A percentile compares a stretch with the other conserved stretches of the same genome.
phyloP scores from a whole-genome alignment of 2,888 invertebrate species.

The Napeogenes sylphis region DNA sequence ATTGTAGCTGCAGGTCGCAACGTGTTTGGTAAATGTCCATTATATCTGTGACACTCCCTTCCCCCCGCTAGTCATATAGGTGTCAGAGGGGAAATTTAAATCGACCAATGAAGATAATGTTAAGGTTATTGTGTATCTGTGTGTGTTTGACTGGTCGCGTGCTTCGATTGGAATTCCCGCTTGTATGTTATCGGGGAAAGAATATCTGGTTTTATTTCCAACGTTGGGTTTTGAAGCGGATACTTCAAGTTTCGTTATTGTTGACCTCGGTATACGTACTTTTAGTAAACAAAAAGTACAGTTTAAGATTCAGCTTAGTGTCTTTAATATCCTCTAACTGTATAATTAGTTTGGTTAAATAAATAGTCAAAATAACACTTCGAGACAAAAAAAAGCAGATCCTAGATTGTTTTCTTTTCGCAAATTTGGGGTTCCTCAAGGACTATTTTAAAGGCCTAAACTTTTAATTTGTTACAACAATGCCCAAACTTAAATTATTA shows the following conservation, averaged over 20 bases:
- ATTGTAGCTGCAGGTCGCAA: conserved; percentile 41
- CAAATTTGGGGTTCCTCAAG: no score
- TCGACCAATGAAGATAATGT: conserved; percentile 25
- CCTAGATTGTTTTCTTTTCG: no score
- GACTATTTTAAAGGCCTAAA: no score
- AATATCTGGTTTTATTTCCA: conserved; percentile 28
- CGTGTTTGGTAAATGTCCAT: conserved; percentile 43
- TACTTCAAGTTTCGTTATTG: conserved; percentile 7
- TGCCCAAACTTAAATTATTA: no score
- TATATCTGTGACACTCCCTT: conserved; percentile 35
- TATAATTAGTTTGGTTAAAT: no score
- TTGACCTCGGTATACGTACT: background rate
- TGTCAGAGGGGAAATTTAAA: conserved; percentile 36
- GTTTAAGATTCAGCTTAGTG: no score
- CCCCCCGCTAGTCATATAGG: conserved; percentile 35
- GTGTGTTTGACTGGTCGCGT: background rate
- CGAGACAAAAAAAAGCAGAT: no score
- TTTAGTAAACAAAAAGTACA: no score
- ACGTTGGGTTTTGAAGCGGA: conserved; percentile 33
- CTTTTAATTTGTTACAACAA: no score
- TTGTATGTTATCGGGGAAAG: conserved; percentile 44
- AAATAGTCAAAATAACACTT: no score
- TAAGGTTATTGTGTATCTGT: conserved; percentile 20
- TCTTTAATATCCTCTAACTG: no score
- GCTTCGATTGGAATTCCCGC: conserved; percentile 40